Conservation (phyloP, 2,113 vertebrate genomes). For the Drymodes brunneopygia region DNA sequence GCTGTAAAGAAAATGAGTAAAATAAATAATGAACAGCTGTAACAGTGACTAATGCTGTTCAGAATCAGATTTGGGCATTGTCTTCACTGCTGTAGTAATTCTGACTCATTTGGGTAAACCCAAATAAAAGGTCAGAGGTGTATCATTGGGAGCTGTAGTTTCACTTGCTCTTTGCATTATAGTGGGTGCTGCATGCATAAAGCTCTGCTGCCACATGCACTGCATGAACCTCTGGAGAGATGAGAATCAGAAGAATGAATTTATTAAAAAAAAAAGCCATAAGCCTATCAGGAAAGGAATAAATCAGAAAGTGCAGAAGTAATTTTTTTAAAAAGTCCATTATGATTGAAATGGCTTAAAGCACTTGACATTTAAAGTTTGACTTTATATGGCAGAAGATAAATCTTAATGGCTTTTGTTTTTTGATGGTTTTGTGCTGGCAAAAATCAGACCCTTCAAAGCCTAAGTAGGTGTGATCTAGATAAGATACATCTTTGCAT, state of each 20-base stretch:
- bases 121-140: neutral
- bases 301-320: constrained; percentile 23
- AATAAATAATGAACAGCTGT: neutral
- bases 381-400: neutral
- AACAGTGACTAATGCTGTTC: neutral
- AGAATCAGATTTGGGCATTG: neutral
- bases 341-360: constrained; percentile 48
- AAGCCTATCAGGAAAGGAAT: constrained; percentile 17
- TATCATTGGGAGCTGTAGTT: neutral
- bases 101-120: neutral
- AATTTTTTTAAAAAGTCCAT: neutral
- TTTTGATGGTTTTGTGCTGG: neutral
- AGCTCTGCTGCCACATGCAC: neutral
- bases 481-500: neutral
- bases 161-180: neutral
- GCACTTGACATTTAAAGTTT: constrained; percentile 50
- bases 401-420: neutral
- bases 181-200: neutral
- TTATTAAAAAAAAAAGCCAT: neutral
- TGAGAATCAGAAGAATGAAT: neutral
- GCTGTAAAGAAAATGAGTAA: neutral
- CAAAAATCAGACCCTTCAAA: neutral
- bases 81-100: neutral
- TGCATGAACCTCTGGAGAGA: neutral
- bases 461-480: neutral